Percentiles rank a stretch among this genome's conserved stretches.
These are phyloP conservation scores for Drosophila azteca DNA, from an alignment of 1,140 invertebrate species.

Conservation along the genomic window DNA sequence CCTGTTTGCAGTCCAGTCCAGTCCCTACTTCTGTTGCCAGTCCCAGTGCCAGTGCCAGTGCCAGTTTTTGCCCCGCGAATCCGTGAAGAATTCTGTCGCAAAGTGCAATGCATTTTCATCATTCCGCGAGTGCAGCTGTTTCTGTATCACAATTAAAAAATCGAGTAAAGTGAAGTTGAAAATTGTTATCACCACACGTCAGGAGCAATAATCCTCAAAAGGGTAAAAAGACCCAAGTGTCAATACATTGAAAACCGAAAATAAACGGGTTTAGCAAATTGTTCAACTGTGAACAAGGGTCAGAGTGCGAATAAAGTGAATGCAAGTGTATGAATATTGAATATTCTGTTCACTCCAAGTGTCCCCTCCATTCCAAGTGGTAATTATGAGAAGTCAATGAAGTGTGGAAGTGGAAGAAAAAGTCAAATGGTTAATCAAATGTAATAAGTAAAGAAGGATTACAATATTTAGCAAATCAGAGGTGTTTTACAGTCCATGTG, in stretches of 20 bases:
- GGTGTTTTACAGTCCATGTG: no score
- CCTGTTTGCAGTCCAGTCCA: no score
- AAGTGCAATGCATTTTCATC: slow-evolving; percentile 78
- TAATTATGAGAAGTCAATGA: background rate
- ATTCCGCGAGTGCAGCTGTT: slow-evolving; percentile 75
- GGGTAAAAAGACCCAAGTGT: slow-evolving; percentile 23
- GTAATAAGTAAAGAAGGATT: no score
- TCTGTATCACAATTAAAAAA: slow-evolving; percentile 68
- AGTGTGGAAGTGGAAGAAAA: background rate
- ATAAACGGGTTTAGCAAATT: slow-evolving; percentile 24
- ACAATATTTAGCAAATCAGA: background rate
- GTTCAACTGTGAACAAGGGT: slow-evolving; percentile 8
- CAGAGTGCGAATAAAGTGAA: slow-evolving; percentile 33
- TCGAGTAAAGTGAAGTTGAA: slow-evolving; percentile 59
- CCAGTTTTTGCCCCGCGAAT: slow-evolving; percentile 37
- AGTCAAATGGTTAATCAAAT: slow-evolving; percentile 18
- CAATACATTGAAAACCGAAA: slow-evolving; percentile 20
- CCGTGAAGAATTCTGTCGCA: slow-evolving; percentile 74
- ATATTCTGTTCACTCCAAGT: slow-evolving; percentile 2
- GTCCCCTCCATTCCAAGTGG: background rate
- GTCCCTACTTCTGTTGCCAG: background rate
- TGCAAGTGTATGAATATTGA: slow-evolving; percentile 29
- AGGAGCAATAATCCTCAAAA: background rate
- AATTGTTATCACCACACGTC: slow-evolving; percentile 59
- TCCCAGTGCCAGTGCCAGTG: slow-evolving; percentile 10